Evolutionary conservation across 1,140 invertebrate genomes (phyloP).

Genomic region (Drosophila mauritiana): DNA sequence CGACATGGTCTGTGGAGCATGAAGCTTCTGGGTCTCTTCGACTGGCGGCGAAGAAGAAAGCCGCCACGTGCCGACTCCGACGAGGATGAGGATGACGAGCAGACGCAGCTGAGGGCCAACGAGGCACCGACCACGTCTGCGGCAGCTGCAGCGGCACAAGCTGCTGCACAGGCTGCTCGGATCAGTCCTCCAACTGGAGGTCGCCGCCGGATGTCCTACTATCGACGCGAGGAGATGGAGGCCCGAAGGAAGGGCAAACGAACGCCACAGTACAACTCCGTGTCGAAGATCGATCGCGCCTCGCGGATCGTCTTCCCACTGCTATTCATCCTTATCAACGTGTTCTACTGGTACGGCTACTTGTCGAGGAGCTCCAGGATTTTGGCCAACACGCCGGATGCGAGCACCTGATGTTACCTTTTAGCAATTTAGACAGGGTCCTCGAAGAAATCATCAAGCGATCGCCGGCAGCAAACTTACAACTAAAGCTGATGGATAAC

Average conservation of each 20-base stretch:
- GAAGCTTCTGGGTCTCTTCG: conserved; percentile 57
- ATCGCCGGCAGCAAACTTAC: conserved; percentile 42
- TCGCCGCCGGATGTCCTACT: conserved; percentile 76
- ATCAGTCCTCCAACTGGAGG: conserved; percentile 48
- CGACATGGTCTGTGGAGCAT: conserved; percentile 45
- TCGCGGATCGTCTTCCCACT: conserved; percentile 91
- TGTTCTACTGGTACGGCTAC: conserved; percentile 92
- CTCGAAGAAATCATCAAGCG: conserved; percentile 75
- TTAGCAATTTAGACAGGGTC: conserved; percentile 84
- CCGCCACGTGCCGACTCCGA: conserved; percentile 44
- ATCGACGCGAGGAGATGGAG: conserved; percentile 80
- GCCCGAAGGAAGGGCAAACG: conserved; percentile 85
- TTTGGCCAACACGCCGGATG: conserved; percentile 64
- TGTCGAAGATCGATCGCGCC: conserved; percentile 91
- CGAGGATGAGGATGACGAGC: conserved; percentile 74
- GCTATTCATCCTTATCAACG: conserved; percentile 90
- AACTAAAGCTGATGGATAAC: conserved; percentile 1
- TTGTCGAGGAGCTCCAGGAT: conserved; percentile 88
- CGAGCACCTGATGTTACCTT: conserved; percentile 84
- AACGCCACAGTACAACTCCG: conserved; percentile 90
- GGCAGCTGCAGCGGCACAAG: conserved; percentile 52
- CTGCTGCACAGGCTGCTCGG: conserved; percentile 35
- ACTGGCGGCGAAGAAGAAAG: conserved; percentile 54
- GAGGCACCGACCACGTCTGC: conserved; percentile 62
- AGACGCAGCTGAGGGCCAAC: conserved; percentile 65